These are phyloP conservation scores for Dynastes maya DNA, from an alignment of 2,888 invertebrate species.

Conservation along the genomic window DNA sequence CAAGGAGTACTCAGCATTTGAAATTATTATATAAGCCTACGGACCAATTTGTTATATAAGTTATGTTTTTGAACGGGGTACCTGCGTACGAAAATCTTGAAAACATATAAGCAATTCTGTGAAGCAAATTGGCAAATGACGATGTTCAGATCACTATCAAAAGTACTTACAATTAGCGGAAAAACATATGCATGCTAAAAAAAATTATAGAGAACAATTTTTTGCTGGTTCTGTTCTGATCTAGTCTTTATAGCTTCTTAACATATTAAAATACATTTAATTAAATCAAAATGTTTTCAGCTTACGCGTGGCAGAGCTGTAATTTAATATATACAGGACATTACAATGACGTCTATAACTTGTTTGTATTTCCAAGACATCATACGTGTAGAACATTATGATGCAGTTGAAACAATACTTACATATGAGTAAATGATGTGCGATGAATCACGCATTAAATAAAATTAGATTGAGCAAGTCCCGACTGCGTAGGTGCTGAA, in stretches of 20 bases:
- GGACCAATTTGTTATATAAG: too few species aligned
- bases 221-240: neutral
- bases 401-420: conserved; percentile 22
- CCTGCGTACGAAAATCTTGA: too few species aligned
- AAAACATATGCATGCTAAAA: too few species aligned
- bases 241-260: neutral
- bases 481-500: neutral
- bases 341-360: neutral
- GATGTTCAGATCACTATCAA: too few species aligned
- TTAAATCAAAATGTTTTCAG: too few species aligned
- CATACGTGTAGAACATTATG: conserved; percentile 9
- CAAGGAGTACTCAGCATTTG: too few species aligned
- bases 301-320: too few species aligned
- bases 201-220: neutral
- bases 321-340: neutral
- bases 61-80: too few species aligned
- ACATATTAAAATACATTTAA: neutral
- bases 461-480: conserved; percentile 15
- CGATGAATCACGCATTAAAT: conserved; percentile 30
- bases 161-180: too few species aligned
- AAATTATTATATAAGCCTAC: too few species aligned
- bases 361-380: conserved; percentile 15
- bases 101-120: too few species aligned
- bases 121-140: too few species aligned
- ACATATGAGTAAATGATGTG: neutral